Evolutionary conservation across 1,140 invertebrate species (phyloP).

Genomic region (Whitmania pigra): DNA sequence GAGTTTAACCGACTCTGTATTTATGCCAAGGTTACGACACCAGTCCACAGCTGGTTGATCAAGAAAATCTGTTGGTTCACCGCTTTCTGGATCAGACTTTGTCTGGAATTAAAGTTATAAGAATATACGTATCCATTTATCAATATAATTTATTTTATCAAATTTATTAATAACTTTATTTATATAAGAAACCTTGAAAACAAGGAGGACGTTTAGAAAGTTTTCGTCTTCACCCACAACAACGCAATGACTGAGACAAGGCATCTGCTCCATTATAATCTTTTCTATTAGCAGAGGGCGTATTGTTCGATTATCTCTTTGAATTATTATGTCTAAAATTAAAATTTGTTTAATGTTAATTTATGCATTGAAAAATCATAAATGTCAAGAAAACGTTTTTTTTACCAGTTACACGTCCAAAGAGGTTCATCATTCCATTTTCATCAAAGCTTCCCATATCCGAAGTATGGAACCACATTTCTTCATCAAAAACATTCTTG

Average conservation of each 20-base stretch:
- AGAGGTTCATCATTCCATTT: conserved; percentile 58
- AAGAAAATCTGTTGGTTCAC: conserved; percentile 57
- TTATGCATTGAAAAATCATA: too few relatives aligned
- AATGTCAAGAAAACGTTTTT: too few relatives aligned
- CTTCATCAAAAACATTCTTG: conserved; percentile 54
- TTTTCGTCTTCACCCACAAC: conserved; percentile 73
- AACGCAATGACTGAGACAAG: conserved; percentile 62
- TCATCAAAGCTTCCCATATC: conserved; percentile 66
- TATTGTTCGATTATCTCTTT: conserved; percentile 81
- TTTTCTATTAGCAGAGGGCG: conserved; percentile 77
- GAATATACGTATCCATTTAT: too few relatives aligned
- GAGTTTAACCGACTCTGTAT: too few relatives aligned
- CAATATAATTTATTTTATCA: too few relatives aligned
- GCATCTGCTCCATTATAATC: conserved; percentile 58
- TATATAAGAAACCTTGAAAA: conserved; percentile 55
- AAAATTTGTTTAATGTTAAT: too few relatives aligned
- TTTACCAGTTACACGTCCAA: conserved; percentile 30
- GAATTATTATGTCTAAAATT: conserved; percentile 65
- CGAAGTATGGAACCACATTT: conserved; percentile 66
- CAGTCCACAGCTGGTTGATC: conserved; percentile 54
- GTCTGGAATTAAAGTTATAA: conserved; percentile 43
- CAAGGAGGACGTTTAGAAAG: conserved; percentile 67
- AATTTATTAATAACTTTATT: too few relatives aligned
- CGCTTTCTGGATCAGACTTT: conserved; percentile 54
- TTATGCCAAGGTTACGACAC: conserved; percentile 43